Evolutionary conservation across 1,140 invertebrate species (phyloP), one percentile per base, ranked within the genome.

Genomic region (Mya arenaria): DNA sequence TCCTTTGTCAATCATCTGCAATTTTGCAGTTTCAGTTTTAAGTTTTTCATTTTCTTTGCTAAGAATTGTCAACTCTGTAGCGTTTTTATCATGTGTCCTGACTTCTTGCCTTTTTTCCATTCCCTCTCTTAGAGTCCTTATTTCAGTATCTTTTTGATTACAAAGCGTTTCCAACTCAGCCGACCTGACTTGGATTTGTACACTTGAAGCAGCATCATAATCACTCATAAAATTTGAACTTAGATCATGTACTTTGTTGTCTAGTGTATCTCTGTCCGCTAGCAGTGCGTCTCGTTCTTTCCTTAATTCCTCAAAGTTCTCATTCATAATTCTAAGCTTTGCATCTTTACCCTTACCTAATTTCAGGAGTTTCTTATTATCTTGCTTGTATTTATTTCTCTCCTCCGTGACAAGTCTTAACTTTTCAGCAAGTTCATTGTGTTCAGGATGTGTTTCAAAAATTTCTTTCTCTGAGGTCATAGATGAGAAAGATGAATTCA

Each of bases 41-140:
- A 80, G 34, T 48, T 80, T 80, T 71, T 80, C 77, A 80, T 80
- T 80, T 71, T 80, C 77, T 23, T 68, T 69, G 25, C 65, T 80
- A 44, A 80, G 41, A 1, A 68, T 25, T n/a, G 37, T 60, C 17
- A 80, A 39, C 34, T 80, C 66, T 15, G 68, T 25, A 44, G 48
- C 6, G 55, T 36, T 82, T 30, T 72, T 55, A 36, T 41, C 58
- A 32, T n/a, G 17, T 28, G 34, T 36, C 10, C 6, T 23, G 6
- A 34, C 44, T 55, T 48, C 60, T 52, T 4, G 48, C 32, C 65
- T 25, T 39, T 52, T 34, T 4, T 65, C 41, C 10, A 82, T 28
- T 36, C 65, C 17, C 5, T 30, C 37, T 17, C 10, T 17, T 1
- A 82, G 68, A 25, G 48, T 72, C 44, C 65, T 60, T n/a, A 82